Evolutionary conservation across 1,140 invertebrate genomes (phyloP).

Genomic region (Drosophila dunni): DNA sequence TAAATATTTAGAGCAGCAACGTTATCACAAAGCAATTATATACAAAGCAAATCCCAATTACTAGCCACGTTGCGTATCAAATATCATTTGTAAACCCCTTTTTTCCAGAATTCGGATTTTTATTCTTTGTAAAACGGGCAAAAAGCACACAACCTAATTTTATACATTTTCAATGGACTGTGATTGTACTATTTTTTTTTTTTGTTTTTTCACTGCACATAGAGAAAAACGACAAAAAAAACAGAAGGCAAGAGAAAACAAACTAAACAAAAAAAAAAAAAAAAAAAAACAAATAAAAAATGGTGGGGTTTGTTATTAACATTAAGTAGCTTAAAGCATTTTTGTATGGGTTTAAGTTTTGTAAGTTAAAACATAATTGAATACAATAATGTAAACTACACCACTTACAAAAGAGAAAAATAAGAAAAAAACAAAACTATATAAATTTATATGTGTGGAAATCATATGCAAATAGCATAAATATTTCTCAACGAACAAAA

Average conservation of each 20-base stretch:
- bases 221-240: constrained; percentile 39
- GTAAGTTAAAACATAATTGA: constrained; percentile 79
- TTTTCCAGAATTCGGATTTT: constrained; percentile 30
- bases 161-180: constrained; percentile 82
- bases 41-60: constrained; percentile 34
- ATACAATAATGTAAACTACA: constrained; percentile 72
- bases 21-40: constrained; percentile 45
- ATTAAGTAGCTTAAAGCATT: constrained; percentile 78
- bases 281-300: constrained; percentile 51
- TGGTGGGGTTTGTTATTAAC: constrained; percentile 77
- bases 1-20: constrained; percentile 63
- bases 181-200: constrained; percentile 73
- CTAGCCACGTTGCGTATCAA: constrained; percentile 26
- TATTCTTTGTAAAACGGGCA: constrained; percentile 53
- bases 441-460: constrained; percentile 40
- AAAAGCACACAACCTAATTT: constrained; percentile 70
- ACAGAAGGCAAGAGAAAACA: constrained; percentile 17
- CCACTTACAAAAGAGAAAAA: constrained; percentile 38
- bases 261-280: constrained; percentile 34
- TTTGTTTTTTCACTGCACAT: constrained; percentile 66
- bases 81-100: constrained; percentile 47
- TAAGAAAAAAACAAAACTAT: constrained; percentile 19
- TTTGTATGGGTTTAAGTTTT: constrained; percentile 83
- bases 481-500: constrained; percentile 60
- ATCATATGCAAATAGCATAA: constrained; percentile 55